Percentiles rank a stretch among this genome's conserved stretches.
phyloP scores from a whole-genome alignment of 2,113 vertebrate genomes.

The human (Homo sapiens) region GRCh38 chr2:157327001-157327500 shows the following conservation, averaged over 20 bases:
- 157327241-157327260: not conserved
- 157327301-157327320: not conserved
- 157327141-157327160: not conserved
- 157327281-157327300: not conserved
- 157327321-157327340: not conserved
- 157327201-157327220: slow-evolving; percentile 3
- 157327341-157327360: not conserved
- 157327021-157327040: not conserved
- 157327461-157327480: not conserved
- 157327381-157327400: not conserved
- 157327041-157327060: not conserved
- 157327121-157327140: not conserved
- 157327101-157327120: not conserved
- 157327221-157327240: not conserved
- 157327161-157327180: not conserved
- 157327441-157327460: not conserved
- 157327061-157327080: not conserved
- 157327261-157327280: not conserved
- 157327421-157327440: not conserved
- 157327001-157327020: not conserved
- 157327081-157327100: not conserved
- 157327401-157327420: not conserved
- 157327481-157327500: not conserved
- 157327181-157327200: not conserved
- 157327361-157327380: not conserved